Percentiles rank a stretch among this genome's conserved stretches.
Conservation (phyloP, 2,113 vertebrate genomes). For the Hydropotes inermis region DNA sequence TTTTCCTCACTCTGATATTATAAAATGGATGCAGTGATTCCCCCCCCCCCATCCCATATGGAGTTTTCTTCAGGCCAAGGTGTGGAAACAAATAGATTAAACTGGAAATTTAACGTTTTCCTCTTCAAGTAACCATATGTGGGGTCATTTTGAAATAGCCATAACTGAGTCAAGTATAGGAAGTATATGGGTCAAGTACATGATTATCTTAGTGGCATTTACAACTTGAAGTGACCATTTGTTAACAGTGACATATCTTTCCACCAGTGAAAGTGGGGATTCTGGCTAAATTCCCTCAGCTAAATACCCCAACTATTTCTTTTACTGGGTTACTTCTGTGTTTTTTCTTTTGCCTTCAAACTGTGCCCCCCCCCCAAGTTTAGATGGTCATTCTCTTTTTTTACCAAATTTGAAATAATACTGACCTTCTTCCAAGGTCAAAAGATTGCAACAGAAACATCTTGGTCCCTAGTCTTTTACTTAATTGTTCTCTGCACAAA, state of each 20-base stretch:
- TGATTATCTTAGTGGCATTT: background rate
- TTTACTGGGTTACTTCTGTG: background rate
- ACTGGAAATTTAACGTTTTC: background rate
- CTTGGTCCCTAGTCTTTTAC: slow-evolving; percentile 31
- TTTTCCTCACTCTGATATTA: background rate
- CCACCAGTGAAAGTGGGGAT: background rate
- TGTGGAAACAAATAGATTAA: background rate
- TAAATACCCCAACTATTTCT: background rate
- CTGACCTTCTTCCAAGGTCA: background rate
- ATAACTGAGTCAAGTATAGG: background rate
- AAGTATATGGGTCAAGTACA: background rate
- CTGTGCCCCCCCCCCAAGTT: background rate
- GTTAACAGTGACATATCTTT: background rate
- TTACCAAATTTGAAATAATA: background rate
- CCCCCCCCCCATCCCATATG: background rate
- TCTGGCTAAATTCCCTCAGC: background rate
- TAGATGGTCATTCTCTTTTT: background rate
- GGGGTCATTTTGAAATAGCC: background rate
- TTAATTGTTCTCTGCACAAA: slow-evolving; percentile 36
- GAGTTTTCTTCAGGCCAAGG: background rate
- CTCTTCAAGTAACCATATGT: background rate
- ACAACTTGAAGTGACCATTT: background rate
- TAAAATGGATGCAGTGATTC: background rate
- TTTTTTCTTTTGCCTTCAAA: background rate
- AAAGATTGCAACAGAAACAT: slow-evolving; percentile 45